Evolutionary conservation across 2,113 vertebrate species (phyloP).

Genomic region (Poicephalus gulielmi): DNA sequence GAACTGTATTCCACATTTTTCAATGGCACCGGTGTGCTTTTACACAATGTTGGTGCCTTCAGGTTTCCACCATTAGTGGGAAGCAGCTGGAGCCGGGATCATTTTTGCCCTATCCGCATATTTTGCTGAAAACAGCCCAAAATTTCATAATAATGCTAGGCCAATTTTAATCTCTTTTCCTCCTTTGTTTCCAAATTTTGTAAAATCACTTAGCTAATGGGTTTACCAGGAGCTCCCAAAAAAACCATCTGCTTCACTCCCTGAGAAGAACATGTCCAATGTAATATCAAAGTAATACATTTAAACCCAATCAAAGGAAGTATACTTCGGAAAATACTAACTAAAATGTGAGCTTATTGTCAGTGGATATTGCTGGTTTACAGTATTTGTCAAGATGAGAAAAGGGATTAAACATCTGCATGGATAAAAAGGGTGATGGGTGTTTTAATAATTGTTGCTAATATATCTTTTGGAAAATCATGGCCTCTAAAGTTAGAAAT

Average conservation of each 20-base stretch:
- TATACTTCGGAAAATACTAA: background rate
- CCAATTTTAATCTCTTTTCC: background rate
- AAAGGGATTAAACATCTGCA: background rate
- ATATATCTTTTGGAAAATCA: background rate
- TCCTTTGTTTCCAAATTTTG: background rate
- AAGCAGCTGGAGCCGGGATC: background rate
- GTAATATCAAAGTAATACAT: background rate
- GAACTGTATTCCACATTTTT: background rate
- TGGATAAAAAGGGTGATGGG: background rate
- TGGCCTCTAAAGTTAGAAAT: background rate
- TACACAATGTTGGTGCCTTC: background rate
- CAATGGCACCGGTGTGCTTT: background rate
- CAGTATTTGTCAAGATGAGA: background rate
- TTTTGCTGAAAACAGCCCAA: background rate
- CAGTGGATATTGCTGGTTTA: background rate
- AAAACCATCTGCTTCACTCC: background rate
- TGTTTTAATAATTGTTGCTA: background rate
- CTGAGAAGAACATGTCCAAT: background rate
- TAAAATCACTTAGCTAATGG: background rate
- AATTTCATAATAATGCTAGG: background rate
- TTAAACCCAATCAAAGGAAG: background rate
- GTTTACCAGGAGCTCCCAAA: background rate
- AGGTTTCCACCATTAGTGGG: background rate
- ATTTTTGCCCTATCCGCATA: background rate
- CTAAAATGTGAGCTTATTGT: background rate